Evolutionary conservation across 2,113 vertebrate genomes (phyloP).

Genomic region (Notiomystis cincta): DNA sequence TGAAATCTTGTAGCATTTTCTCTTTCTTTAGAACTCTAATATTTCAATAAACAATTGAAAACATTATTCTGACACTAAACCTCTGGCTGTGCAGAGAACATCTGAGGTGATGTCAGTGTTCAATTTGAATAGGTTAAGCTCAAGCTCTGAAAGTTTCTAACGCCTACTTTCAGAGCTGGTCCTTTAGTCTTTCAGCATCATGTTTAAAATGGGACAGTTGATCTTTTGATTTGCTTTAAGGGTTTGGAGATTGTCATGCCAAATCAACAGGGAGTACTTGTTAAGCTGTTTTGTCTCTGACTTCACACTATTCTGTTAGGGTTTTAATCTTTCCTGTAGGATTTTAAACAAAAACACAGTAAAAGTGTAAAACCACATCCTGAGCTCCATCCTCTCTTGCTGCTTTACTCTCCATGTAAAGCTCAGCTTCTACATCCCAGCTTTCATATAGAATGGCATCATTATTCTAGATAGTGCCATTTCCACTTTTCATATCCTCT

Average conservation of each 20-base stretch:
- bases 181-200: not conserved
- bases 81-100: not conserved
- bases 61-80: not conserved
- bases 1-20: not conserved
- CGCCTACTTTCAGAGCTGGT: not conserved
- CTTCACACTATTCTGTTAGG: not conserved
- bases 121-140: not conserved
- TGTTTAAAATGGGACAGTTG: not conserved
- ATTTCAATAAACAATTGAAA: not conserved
- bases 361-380: not conserved
- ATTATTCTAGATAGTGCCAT: not conserved
- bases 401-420: not conserved
- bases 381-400: not conserved
- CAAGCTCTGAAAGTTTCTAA: not conserved
- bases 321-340: not conserved
- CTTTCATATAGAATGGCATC: not conserved
- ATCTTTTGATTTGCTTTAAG: not conserved
- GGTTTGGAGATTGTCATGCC: not conserved
- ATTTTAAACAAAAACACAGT: not conserved
- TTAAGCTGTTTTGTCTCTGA: slow-evolving; percentile 20
- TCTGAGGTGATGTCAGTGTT: not conserved
- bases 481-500: not conserved
- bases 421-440: not conserved
- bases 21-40: not conserved
- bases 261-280: not conserved